phyloP scores from a whole-genome alignment of 2,888 invertebrate genomes.

The Aleiodes testaceus region DNA sequence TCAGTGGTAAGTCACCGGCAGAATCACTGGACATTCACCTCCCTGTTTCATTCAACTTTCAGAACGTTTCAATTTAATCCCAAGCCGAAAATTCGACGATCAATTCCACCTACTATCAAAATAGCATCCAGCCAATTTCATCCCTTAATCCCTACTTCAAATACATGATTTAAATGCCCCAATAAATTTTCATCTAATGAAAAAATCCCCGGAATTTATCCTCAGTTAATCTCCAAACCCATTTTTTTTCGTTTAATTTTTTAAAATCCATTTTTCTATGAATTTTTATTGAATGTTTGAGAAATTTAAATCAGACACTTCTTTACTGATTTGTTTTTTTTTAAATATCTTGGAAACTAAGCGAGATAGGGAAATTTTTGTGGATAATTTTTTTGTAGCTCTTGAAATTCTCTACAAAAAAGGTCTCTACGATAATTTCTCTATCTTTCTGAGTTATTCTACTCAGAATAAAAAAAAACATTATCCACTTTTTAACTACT shows the following conservation, averaged over 20 bases:
- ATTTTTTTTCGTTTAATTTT: not conserved
- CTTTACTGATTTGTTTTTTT: not conserved
- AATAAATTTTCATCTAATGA: not conserved
- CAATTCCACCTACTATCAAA: not conserved
- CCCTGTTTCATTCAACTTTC: not conserved
- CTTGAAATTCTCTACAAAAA: no score
- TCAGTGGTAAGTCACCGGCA: conserved; percentile 13
- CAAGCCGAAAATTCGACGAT: conserved; percentile 8
- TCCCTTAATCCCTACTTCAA: not conserved
- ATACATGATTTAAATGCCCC: conserved; percentile 1
- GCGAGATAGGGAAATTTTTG: not conserved
- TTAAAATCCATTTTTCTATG: not conserved
- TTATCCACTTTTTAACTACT: no score
- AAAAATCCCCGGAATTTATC: no score
- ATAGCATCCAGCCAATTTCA: not conserved
- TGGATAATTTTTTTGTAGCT: not conserved
- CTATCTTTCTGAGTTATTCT: no score
- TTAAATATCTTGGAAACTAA: not conserved
- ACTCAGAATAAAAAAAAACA: no score
- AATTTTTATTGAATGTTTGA: not conserved
- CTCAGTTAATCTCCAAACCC: no score
- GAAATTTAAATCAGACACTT: not conserved
- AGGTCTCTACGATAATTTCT: no score
- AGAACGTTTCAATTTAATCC: conserved; percentile 8
- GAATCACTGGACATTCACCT: conserved; percentile 2